phyloP scores from a whole-genome alignment of 2,888 invertebrate genomes.

The Capitulum mitella region DNA sequence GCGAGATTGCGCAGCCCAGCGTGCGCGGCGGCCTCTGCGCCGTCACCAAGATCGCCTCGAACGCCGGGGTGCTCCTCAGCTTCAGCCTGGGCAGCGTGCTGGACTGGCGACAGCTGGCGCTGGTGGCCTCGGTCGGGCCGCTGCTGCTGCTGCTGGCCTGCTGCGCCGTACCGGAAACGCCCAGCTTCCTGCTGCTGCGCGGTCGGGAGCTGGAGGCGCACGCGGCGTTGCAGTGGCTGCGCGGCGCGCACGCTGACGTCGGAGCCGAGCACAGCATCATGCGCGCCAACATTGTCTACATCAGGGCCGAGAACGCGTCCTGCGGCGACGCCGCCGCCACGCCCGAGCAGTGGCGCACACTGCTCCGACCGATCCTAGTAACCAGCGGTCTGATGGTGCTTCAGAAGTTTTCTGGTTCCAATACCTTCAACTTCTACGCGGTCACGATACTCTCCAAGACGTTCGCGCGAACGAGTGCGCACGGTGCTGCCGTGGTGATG shows the following conservation, averaged over 20 bases:
- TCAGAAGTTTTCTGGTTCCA: background rate
- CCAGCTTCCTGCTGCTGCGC: constrained; percentile 58
- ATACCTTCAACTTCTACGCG: background rate
- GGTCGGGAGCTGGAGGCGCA: background rate
- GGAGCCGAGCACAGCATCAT: constrained; percentile 49
- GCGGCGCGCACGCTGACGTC: background rate
- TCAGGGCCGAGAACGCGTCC: background rate
- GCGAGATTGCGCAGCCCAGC: constrained; percentile 80
- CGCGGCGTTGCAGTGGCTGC: background rate
- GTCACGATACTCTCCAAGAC: background rate
- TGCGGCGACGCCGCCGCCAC: background rate
- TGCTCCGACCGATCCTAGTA: background rate
- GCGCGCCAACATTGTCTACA: constrained; percentile 52
- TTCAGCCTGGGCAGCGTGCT: background rate
- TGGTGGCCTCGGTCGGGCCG: constrained; percentile 69
- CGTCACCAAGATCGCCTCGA: constrained; percentile 51
- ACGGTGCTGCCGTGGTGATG: constrained; percentile 64
- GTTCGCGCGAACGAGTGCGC: constrained; percentile 55
- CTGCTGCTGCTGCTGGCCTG: constrained; percentile 60
- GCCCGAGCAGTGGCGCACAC: background rate
- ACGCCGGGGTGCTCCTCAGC: background rate
- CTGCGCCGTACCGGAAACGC: constrained; percentile 74
- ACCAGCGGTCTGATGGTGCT: background rate
- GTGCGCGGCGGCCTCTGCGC: constrained; percentile 80
- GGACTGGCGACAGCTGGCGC: constrained; percentile 51